Conservation (phyloP, 2,797 vertebrate genomes). For the Adrianichthys oophorus region DNA sequence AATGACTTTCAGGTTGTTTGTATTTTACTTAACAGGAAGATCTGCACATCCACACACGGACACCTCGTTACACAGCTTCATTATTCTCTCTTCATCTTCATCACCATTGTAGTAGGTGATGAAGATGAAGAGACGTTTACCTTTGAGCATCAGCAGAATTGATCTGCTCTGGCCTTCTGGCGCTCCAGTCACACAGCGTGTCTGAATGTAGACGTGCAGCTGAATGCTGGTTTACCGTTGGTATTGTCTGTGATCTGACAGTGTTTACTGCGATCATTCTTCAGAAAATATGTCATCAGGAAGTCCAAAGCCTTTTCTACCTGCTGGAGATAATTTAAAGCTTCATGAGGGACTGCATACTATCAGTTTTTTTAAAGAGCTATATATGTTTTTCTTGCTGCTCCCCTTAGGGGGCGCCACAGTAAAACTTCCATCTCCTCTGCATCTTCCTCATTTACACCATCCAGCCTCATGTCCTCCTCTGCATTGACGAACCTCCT, state of each 20-base stretch:
- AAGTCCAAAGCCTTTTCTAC: conserved; percentile 5
- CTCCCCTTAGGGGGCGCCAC: too few species aligned
- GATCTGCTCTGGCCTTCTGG: conserved; percentile 40
- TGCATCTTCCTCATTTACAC: too few species aligned
- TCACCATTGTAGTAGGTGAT: not conserved
- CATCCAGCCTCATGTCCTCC: too few species aligned
- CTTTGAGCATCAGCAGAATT: conserved; percentile 47
- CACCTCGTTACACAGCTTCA: conserved; percentile 1
- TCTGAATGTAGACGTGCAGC: conserved; percentile 11
- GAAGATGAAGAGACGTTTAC: conserved; percentile 47
- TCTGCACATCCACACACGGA: conserved; percentile 1
- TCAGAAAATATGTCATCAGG: conserved; percentile 23
- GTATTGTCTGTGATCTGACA: conserved; percentile 13
- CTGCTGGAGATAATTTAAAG: not conserved
- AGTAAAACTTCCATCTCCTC: too few species aligned
- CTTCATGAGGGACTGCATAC: not conserved
- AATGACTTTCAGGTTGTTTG: too few species aligned
- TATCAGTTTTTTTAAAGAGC: too few species aligned
- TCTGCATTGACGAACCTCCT: too few species aligned
- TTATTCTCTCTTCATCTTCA: conserved; percentile 22
- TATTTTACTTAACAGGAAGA: not conserved
- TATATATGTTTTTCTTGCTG: conserved; percentile 12
- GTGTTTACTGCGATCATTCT: conserved; percentile 20
- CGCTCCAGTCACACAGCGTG: conserved; percentile 26
- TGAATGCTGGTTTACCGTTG: conserved; percentile 37